phyloP scores from a whole-genome alignment of 2,797 vertebrate genomes.

The Trachurus trachurus region DNA sequence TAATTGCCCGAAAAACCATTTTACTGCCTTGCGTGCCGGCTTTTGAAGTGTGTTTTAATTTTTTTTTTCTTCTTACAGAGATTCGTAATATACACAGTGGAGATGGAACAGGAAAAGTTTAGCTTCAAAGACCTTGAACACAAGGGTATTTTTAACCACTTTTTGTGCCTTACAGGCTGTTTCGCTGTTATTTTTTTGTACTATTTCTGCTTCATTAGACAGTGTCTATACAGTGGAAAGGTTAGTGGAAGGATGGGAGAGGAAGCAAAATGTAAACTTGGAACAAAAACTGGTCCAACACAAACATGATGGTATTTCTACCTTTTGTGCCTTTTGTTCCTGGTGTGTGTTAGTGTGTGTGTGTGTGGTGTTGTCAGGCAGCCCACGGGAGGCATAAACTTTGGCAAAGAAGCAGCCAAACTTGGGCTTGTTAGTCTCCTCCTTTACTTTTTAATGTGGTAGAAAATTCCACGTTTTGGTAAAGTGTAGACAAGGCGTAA shows the following conservation, averaged over 20 bases:
- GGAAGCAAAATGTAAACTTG: slow-evolving; percentile 49
- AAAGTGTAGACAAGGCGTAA: slow-evolving; percentile 65
- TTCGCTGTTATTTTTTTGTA: neutral
- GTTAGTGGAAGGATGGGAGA: slow-evolving; percentile 16
- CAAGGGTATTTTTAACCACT: neutral
- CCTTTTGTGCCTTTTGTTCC: slow-evolving; percentile 20
- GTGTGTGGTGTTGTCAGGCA: slow-evolving; percentile 18
- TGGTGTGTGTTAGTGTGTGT: slow-evolving; percentile 1
- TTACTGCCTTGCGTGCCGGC: neutral
- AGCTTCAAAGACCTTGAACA: neutral
- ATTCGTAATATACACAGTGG: neutral
- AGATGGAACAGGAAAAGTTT: slow-evolving; percentile 4
- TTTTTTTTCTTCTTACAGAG: neutral
- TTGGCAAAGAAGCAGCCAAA: slow-evolving; percentile 13
- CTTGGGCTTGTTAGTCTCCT: slow-evolving; percentile 36
- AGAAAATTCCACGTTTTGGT: slow-evolving; percentile 62
- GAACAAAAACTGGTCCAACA: slow-evolving; percentile 28
- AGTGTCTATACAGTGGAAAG: slow-evolving; percentile 16
- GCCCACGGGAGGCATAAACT: slow-evolving; percentile 43
- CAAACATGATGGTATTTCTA: slow-evolving; percentile 19
- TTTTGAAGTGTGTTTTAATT: neutral
- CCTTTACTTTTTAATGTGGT: slow-evolving; percentile 53
- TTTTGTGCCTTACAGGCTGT: neutral
- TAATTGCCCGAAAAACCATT: neutral
- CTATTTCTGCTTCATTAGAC: slow-evolving; percentile 42